Percentiles rank a stretch among this genome's conserved stretches.
phyloP scores from a whole-genome alignment of 2,113 vertebrate species.

The Ia io region DNA sequence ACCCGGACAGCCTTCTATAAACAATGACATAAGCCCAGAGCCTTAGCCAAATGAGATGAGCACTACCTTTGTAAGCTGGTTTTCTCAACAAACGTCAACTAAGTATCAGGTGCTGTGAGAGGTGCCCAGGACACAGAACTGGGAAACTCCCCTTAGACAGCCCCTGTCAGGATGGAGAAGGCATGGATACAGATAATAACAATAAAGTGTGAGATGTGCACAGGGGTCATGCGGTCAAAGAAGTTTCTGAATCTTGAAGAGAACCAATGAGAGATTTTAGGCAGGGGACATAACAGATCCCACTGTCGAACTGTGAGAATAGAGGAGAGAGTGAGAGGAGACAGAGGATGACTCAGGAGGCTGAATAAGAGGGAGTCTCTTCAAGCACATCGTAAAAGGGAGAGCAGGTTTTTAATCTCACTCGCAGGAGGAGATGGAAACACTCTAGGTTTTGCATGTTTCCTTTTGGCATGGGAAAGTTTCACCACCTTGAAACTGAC shows the following conservation, averaged over 20 bases:
- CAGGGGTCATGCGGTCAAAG: not conserved
- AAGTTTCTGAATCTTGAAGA: slow-evolving; percentile 30
- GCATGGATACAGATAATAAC: not conserved
- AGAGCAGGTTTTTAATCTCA: not conserved
- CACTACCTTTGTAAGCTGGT: not conserved
- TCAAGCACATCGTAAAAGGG: not conserved
- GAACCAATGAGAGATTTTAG: not conserved
- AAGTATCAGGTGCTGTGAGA: not conserved
- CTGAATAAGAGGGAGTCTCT: not conserved
- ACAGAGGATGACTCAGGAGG: not conserved
- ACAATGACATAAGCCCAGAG: not conserved
- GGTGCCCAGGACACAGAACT: not conserved
- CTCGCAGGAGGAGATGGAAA: slow-evolving; percentile 27
- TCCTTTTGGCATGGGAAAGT: not conserved
- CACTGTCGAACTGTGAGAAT: slow-evolving; percentile 1
- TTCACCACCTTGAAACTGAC: slow-evolving; percentile 24
- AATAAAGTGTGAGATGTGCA: not conserved
- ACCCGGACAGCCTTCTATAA: not conserved
- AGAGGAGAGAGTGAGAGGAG: not conserved
- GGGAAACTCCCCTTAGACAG: not conserved
- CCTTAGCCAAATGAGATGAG: not conserved
- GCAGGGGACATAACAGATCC: not conserved
- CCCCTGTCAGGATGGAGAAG: not conserved
- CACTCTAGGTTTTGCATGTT: slow-evolving; percentile 4
- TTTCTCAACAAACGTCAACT: slow-evolving; percentile 33